Percentiles rank a stretch among this genome's conserved stretches.
Conservation (phyloP, 2,113 vertebrate genomes). For the Apodemus speciosus region DNA sequence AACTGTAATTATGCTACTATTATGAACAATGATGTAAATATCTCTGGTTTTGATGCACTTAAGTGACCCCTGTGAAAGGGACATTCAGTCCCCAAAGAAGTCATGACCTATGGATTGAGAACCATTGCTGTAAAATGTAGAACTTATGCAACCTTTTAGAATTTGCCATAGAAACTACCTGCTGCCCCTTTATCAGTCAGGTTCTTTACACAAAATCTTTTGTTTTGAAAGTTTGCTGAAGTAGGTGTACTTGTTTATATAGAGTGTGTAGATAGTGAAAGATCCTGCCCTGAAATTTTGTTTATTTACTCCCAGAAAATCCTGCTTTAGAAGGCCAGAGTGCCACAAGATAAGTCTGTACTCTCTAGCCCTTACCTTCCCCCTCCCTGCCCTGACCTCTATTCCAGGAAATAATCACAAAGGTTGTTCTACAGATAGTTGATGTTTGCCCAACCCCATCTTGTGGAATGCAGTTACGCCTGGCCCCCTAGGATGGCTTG, state of each 20-base stretch:
- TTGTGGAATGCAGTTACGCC: no score
- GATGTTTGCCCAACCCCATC: no score
- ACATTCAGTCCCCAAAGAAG: background rate
- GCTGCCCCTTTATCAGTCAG: background rate
- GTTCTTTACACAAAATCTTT: background rate
- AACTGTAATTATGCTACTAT: background rate
- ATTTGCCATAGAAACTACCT: conserved; percentile 1
- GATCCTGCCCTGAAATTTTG: no score
- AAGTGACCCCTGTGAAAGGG: background rate
- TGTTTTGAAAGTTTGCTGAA: conserved; percentile 53
- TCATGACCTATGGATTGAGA: background rate
- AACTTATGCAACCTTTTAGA: conserved; percentile 28
- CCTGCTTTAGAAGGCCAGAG: no score
- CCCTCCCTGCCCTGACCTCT: no score
- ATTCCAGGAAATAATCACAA: no score
- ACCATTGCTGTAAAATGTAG: background rate
- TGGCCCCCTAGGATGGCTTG: no score
- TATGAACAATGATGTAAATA: background rate
- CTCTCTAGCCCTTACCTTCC: no score
- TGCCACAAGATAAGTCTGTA: no score
- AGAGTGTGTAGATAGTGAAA: background rate
- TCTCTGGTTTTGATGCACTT: background rate
- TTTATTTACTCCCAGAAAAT: no score
- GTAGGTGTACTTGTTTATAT: conserved; percentile 28
- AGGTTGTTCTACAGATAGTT: no score